Base-by-base conservation (phyloP, 1,140 invertebrate genomes). In the Drosophila ironensis region DNA sequence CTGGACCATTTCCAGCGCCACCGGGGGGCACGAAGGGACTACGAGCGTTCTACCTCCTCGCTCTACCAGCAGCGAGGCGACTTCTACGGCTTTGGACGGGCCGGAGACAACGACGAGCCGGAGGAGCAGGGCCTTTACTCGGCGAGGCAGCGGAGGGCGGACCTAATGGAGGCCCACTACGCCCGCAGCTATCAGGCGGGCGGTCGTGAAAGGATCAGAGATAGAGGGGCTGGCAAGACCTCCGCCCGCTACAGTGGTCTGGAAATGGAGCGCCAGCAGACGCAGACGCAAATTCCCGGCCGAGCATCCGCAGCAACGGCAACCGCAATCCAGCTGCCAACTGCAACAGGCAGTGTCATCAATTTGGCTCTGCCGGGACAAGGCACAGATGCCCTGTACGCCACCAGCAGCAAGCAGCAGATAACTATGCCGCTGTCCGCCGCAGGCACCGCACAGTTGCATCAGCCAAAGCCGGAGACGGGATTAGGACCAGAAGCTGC, bases 1-100 rank as follows among this genome's bases (percentile, higher is more conserved):
- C 77, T 89, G 73, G 80, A 76, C 27, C 88, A 89, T 42, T 89
- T 84, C 50, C 73, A 87, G 42, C 66, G 69, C 37, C 73, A 89
- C 38, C 57, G 72, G 17, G 68, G 51, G 0, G 20, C 51, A 16
- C 63, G 75, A 28, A 68, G 63, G 38, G 57, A 73, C 8, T 77
- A 72, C 22, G 68, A 76, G 1, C 53, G 68, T 3, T 24, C 52
- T 16, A 35, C 38, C 14, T 4, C 30, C n/a, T 27, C 71, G 8
- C 16, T 54, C 14, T 70, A 56, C 22, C 51, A 56, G 4, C 30
- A 37, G 3, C 53, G 73, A 2, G 61, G 40, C 17, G 74, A 80
- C 4, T 74, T 68, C 44, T 84, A 86, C 16, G 80, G 80, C 28
- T 84, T 74, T 37, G 78, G 77, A 1, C 42, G 67, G 9, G 38